Evolutionary conservation across 2,888 invertebrate species (phyloP).

Genomic region (Apoda limacodes): DNA sequence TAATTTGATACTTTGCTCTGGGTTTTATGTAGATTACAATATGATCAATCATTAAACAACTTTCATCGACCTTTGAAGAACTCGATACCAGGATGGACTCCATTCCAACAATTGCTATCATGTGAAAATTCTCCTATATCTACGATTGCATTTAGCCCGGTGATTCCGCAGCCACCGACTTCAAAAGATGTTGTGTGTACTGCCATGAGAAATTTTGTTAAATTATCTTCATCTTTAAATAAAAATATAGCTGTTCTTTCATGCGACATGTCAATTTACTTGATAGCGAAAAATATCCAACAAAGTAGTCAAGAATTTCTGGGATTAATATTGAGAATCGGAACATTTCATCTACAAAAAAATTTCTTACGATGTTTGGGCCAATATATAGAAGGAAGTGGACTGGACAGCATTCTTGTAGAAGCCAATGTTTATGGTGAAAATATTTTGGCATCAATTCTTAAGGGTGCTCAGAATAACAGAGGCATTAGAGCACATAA

Average conservation of each 20-base stretch:
- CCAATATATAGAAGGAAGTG: slow-evolving; percentile 21
- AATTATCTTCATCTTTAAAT: slow-evolving; percentile 13
- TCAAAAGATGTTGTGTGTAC: slow-evolving; percentile 21
- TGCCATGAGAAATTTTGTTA: slow-evolving; percentile 21
- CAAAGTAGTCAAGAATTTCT: slow-evolving; percentile 19
- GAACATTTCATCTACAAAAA: slow-evolving; percentile 23
- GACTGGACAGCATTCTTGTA: slow-evolving; percentile 18
- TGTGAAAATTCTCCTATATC: slow-evolving; percentile 17
- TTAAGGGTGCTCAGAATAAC: slow-evolving; percentile 19
- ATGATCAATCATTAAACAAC: slow-evolving; percentile 9
- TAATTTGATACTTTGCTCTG: slow-evolving; percentile 15
- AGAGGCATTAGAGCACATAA: slow-evolving; percentile 20
- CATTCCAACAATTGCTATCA: slow-evolving; percentile 21
- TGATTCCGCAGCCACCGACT: slow-evolving; percentile 21
- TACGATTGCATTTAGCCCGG: slow-evolving; percentile 20
- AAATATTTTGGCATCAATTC: slow-evolving; percentile 19
- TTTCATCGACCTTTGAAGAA: slow-evolving; percentile 19
- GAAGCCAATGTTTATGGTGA: slow-evolving; percentile 20
- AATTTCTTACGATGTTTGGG: slow-evolving; percentile 21
- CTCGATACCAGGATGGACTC: slow-evolving; percentile 19
- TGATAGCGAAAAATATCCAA: slow-evolving; percentile 20
- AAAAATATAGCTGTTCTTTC: slow-evolving; percentile 19
- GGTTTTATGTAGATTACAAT: slow-evolving; percentile 19
- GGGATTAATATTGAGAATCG: slow-evolving; percentile 18
- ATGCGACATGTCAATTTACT: slow-evolving; percentile 20